A percentile compares a stretch with the other conserved stretches of the same genome.
Evolutionary conservation across 2,113 vertebrate species (phyloP).

Genomic region (Candoia aspera): DNA sequence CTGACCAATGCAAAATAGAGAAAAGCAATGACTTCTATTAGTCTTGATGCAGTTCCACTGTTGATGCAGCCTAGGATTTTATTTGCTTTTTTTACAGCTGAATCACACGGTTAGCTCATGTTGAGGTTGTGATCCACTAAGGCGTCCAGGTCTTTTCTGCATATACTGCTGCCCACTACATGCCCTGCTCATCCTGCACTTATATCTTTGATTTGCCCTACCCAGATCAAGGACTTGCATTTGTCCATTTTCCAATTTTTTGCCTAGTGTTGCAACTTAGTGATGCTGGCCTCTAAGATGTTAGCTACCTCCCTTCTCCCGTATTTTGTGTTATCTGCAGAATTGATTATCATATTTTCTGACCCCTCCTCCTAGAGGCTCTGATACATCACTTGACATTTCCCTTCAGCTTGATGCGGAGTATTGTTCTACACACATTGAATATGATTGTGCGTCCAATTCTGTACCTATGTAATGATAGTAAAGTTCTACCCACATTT

Average conservation of each 20-base stretch:
- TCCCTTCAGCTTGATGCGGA: not conserved
- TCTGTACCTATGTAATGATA: not conserved
- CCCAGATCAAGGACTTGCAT: not conserved
- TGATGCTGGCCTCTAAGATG: not conserved
- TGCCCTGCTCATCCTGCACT: not conserved
- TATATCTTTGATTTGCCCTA: not conserved
- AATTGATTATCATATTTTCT: not conserved
- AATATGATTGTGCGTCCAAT: not conserved
- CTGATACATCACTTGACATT: not conserved
- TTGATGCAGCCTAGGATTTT: not conserved
- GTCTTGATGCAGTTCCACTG: not conserved
- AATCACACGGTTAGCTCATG: not conserved
- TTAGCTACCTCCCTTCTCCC: not conserved
- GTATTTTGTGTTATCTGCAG: not conserved
- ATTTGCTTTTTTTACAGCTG: not conserved
- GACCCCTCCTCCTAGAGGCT: not conserved
- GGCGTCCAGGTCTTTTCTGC: not conserved
- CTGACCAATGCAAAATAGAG: not conserved
- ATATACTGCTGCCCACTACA: not conserved
- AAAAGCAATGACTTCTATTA: not conserved
- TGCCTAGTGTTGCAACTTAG: not conserved
- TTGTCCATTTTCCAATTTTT: not conserved
- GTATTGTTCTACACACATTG: not conserved
- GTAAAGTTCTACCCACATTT: not conserved
- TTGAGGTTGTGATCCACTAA: not conserved